These are phyloP conservation scores for Ophion ventricosus DNA, from an alignment of 2,888 invertebrate species.

Conservation along the genomic window DNA sequence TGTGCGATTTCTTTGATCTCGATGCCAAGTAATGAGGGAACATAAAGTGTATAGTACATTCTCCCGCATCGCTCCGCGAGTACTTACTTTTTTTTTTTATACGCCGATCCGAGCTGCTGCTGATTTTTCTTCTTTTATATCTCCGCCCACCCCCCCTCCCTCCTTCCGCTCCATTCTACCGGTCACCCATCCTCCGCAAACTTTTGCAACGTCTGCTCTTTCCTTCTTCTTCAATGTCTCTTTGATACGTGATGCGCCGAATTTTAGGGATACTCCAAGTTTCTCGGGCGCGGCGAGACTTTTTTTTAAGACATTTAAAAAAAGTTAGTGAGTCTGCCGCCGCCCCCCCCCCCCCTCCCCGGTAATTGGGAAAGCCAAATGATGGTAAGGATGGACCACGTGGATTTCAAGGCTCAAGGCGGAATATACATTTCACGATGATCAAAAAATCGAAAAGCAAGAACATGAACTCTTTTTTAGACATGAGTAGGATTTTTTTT, in stretches of 20 bases:
- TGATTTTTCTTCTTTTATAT: constrained; percentile 3
- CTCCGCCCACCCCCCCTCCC: not conserved
- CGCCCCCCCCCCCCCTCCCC: too few species aligned
- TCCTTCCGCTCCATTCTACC: not conserved
- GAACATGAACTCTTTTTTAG: constrained; percentile 30
- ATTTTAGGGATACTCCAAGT: not conserved
- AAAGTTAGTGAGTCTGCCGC: too few species aligned
- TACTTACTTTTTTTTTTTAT: constrained; percentile 13
- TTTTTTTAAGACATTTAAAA: not conserved
- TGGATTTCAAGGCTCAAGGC: not conserved
- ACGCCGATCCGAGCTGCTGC: not conserved
- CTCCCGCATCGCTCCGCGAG: constrained; percentile 4
- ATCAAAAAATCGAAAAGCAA: too few species aligned
- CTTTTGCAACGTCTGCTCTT: not conserved
- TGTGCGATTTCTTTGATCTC: constrained; percentile 52
- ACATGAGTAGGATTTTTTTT: not conserved
- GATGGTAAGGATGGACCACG: too few species aligned
- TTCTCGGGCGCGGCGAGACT: not conserved
- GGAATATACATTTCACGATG: too few species aligned
- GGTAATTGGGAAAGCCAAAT: too few species aligned
- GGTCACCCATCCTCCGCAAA: not conserved
- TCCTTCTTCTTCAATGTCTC: not conserved
- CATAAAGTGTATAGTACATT: constrained; percentile 5
- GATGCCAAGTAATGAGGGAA: constrained; percentile 34
- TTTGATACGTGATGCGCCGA: not conserved